These are phyloP conservation scores for Xiphophorus couchianus DNA, from an alignment of 2,113 vertebrate species.

Conservation along the genomic window DNA sequence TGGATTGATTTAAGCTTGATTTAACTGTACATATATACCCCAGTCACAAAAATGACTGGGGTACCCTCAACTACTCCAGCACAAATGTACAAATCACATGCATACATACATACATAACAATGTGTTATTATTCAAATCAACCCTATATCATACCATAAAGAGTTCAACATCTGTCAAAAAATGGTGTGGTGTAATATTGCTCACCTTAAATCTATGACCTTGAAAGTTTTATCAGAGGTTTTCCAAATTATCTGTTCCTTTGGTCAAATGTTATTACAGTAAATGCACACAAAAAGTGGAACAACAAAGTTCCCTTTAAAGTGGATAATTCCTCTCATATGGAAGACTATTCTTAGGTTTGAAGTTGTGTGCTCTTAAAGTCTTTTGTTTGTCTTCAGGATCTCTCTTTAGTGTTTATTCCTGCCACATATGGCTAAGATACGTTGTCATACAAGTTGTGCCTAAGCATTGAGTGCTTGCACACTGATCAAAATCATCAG, in stretches of 20 bases:
- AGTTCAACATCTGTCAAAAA: background rate
- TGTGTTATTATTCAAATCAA: background rate
- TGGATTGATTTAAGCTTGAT: too few species aligned
- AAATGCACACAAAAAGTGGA: background rate
- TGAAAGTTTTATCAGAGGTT: background rate
- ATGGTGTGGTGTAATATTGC: too few species aligned
- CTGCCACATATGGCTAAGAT: background rate
- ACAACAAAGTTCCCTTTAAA: background rate
- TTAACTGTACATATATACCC: too few species aligned
- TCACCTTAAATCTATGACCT: background rate
- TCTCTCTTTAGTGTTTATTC: background rate
- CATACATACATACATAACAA: background rate
- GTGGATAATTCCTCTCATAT: background rate
- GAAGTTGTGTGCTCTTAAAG: background rate
- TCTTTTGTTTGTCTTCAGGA: background rate
- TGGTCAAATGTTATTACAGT: background rate
- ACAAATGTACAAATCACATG: too few species aligned
- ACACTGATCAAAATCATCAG: slow-evolving; percentile 32
- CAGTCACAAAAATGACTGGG: too few species aligned
- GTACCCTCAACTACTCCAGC: too few species aligned
- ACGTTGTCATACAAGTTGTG: background rate
- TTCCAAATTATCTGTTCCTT: background rate
- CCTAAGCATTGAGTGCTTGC: background rate
- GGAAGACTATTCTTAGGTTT: background rate
- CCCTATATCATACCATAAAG: background rate